Base-by-base conservation (phyloP, 2,113 vertebrate genomes). In the Stegostoma tigrinum region DNA sequence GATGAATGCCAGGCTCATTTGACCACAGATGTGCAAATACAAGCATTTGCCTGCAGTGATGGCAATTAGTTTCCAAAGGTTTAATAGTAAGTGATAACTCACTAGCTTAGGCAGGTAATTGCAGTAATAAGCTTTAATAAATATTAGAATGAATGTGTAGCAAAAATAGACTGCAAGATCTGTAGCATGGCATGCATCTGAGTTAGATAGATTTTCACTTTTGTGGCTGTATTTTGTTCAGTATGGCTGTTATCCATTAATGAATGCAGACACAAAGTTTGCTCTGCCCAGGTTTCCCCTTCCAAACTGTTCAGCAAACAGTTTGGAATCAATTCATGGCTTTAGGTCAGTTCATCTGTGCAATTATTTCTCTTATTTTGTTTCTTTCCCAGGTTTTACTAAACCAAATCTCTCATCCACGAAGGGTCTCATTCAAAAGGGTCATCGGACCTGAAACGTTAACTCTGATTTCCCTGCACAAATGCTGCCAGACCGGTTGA, bases 21-120 rank as follows among this genome's bases (percentile, higher is more conserved):
- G 55, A 64, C 89, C n/a, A 93, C 89, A 93, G 89, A 93, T 93
- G 66, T 93, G 89, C 61, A 93, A 93, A n/a, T 67, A 93, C 89
- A 93, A 67, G 89, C 89, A 93, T 66, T 93, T 93, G 89, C 61
- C 61, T 93, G 89, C 89, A 93, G 89, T 93, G 89, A 67, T 93
- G 89, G n/a, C 89, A 93, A 93, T 93, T 67, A 93, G 89, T 93
- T 93, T 93, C 89, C 89, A 93, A 93, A 67, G 89, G 61, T 93
- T 93, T 93, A n/a, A 91, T 91, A 93, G 61, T 66, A 38, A 67
- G 61, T 42, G 89, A 93, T 93, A 93, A 93, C 61, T 93, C 89
- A 93, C 61, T 38, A 66, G 89, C 55, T 64, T 66, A 93, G 61
- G 38, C 89, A 93, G 55, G 61, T 93, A 93, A 93, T 93, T 93